Evolutionary conservation across 2,888 invertebrate species (phyloP).

Genomic region (Sarcophaga subvicina): DNA sequence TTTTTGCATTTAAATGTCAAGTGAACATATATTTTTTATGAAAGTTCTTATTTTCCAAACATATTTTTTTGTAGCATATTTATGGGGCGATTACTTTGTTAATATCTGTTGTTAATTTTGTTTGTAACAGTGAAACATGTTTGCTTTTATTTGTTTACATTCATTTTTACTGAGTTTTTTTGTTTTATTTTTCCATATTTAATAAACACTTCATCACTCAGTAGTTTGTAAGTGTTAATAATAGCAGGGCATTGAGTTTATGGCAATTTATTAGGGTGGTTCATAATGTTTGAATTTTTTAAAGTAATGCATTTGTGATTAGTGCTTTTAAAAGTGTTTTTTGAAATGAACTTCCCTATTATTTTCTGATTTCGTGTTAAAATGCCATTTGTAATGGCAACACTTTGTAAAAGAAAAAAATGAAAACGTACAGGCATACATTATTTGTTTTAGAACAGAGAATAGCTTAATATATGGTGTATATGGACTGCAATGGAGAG

Average conservation of each 20-base stretch:
- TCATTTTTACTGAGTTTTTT: not conserved
- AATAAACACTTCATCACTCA: constrained; percentile 47
- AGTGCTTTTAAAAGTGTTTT: no score
- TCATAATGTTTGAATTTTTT: no score
- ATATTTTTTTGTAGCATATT: not conserved
- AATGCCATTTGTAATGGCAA: constrained; percentile 30
- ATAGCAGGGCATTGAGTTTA: no score
- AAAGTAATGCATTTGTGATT: no score
- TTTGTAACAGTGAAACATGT: not conserved
- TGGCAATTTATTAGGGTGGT: no score
- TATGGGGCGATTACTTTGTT: not conserved
- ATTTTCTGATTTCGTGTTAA: no score
- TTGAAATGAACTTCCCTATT: no score
- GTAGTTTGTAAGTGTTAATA: constrained; percentile 13
- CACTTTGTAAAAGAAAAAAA: constrained; percentile 4
- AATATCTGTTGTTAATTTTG: not conserved
- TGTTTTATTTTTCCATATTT: constrained; percentile 13
- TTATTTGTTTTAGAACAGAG: no score
- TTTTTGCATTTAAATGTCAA: not conserved
- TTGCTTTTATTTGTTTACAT: constrained; percentile 9
- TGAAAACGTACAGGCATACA: no score
- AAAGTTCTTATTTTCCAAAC: not conserved
- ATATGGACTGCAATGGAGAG: no score
- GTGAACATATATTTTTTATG: no score
- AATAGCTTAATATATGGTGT: no score